Evolutionary conservation across 2,888 invertebrate genomes (phyloP), one percentile per base, ranked within the genome.

Genomic region (Euplagia quadripunctaria): DNA sequence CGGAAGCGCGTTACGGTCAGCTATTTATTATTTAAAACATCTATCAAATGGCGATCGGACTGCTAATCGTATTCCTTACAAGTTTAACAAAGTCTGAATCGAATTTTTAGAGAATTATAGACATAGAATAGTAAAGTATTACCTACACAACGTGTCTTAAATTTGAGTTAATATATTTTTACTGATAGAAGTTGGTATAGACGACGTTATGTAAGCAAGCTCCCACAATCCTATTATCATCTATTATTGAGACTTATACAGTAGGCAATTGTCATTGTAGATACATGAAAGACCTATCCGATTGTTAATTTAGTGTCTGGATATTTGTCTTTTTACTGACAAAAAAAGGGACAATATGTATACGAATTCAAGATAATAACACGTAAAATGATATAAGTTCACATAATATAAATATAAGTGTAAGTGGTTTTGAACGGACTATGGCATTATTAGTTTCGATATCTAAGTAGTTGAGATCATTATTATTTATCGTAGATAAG

Each of bases 21-120:
- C 80, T 89, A 84, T 88, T 93, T 90, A 89, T 90, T 92, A 93
- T 93, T 91, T 92, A 89, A 91, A 87, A 88, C 90, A 86, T 89
- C 86, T 87, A 89, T 87, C 83, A 88, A 92, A 92, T 91, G 80
- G 72, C 82, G 90, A 92, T 91, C 90, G 78, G 87, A 82, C 20
- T 20, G 20, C 79, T 75, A 90, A 89, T 89, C 91, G 87, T 90
- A 90, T 94, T 94, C 94, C 92, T 94, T 92, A 94, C 94, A 93
- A 94, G 94, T 93, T 92, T 92, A 93, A 94, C 94, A 93, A 91
- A 87, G 83, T 82, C 83, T 85, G 79, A 85, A 88, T 88, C 85
- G 75, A 80, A 31, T 31, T 78, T 81, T 80, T 75, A 72, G 71
- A 77, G 65, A 74, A 76, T 74, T 75, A 81, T 79, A 73, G 63